Evolutionary conservation across 1,140 invertebrate species (phyloP).

Genomic region (Apis dorsata): DNA sequence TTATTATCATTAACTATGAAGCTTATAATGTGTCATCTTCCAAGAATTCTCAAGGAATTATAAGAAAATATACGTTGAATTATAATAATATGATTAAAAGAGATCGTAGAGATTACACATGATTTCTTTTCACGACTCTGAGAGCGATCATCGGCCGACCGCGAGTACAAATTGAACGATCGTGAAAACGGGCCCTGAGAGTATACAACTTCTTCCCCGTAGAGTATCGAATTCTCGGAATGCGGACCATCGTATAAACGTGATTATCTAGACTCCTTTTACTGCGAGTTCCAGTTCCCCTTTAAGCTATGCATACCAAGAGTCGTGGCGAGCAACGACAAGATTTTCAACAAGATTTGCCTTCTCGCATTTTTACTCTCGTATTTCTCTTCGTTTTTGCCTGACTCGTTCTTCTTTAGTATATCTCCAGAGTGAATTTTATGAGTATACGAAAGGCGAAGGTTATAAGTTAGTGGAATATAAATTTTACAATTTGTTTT

Average conservation of each 20-base stretch:
- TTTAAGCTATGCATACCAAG: conserved; percentile 40
- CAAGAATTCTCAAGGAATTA: background rate
- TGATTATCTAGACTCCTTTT: conserved; percentile 49
- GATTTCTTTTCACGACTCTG: conserved; percentile 7
- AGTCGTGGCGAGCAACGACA: conserved; percentile 30
- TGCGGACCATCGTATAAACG: conserved; percentile 55
- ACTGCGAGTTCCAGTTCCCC: conserved; percentile 55
- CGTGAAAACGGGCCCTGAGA: conserved; percentile 29
- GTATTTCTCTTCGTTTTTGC: background rate
- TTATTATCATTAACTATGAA: too few relatives aligned
- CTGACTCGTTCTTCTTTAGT: background rate
- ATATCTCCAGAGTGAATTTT: background rate
- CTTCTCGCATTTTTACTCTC: background rate
- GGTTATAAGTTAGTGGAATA: background rate
- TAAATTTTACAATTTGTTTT: too few relatives aligned
- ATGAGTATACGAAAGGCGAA: too few relatives aligned
- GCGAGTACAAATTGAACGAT: conserved; percentile 48
- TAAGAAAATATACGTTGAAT: background rate
- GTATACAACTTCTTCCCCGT: conserved; percentile 38
- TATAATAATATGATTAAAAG: background rate
- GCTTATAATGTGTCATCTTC: background rate
- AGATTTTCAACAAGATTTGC: conserved; percentile 45
- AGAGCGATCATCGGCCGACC: conserved; percentile 8
- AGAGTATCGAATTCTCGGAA: conserved; percentile 62
- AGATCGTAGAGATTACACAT: background rate